Evolutionary conservation across 2,797 vertebrate genomes (phyloP), one percentile per base, ranked within the genome.

Genomic region (Malacoctenus gilli): DNA sequence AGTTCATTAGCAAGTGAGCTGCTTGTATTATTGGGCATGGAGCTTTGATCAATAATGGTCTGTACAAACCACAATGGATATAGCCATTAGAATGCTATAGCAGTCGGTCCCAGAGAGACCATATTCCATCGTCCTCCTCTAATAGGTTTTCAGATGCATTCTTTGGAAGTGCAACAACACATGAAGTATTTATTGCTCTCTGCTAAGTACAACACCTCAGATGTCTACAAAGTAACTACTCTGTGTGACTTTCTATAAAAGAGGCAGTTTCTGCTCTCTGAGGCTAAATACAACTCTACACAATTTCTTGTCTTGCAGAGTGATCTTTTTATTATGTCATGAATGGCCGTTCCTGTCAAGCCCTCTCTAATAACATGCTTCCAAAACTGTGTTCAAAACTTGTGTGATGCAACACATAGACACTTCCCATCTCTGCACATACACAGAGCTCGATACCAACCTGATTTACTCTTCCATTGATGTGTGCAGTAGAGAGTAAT

Each of bases 401-500:
- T 52, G 34, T 75, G 53, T 53, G 48, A 32, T 36, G 48, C 48
- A 47, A 47, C 54, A 60, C 28, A 53, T 30, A 74, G 56, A 53
- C 70, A 57, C 76, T 82, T 70, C 53, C 77, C 77, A 73, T 66
- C 44, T 71, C 66, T 80, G 78, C 60, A 75, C 72, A 86, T 65
- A 73, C 68, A 72, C 68, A 69, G 59, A 79, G 81, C 76, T 89
- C 84, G 20, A 87, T 89, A 87, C 39, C 79, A 89, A 87, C 73
- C 85, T 84, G 82, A 91, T 89, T 89, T 89, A 81, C 80, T 85
- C 73, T 83, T 58, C 60, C 76, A 89, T 77, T 88, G 88, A 88
- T 79, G 81, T 80, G 75, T 76, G 81, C 82, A 75, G 72, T 71
- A 80, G 77, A 84, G 78, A 65, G 59, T 90, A 92, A 91, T 84